Evolutionary conservation across 2,888 invertebrate genomes (phyloP).

Genomic region (Cremastinae sp.): DNA sequence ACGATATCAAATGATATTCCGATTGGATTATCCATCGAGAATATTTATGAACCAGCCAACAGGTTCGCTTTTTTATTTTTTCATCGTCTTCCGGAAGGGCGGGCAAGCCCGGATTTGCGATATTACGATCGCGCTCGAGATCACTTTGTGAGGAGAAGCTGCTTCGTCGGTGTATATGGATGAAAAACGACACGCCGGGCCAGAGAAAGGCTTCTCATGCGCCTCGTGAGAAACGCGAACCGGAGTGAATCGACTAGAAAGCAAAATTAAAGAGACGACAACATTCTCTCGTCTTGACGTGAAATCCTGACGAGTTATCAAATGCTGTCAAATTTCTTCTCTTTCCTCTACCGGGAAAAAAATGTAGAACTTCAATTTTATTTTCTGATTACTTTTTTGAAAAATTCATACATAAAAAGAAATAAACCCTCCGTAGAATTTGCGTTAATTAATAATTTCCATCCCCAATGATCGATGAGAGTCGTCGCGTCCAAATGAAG

Average conservation of each 20-base stretch:
- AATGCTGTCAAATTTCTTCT: slow-evolving; percentile 8
- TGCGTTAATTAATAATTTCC: too few relatives aligned
- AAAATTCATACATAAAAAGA: too few relatives aligned
- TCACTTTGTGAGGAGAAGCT: slow-evolving; percentile 61
- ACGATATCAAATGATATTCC: slow-evolving; percentile 54
- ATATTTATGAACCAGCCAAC: slow-evolving; percentile 54
- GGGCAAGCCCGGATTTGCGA: slow-evolving; percentile 22
- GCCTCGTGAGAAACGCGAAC: slow-evolving; percentile 15
- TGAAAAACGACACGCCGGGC: too few relatives aligned
- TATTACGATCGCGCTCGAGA: slow-evolving; percentile 63
- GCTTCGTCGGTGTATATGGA: neutral
- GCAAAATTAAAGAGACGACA: slow-evolving; percentile 22
- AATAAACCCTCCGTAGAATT: too few relatives aligned
- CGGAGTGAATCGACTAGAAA: slow-evolving; percentile 8
- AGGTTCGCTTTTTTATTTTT: slow-evolving; percentile 37
- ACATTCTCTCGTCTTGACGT: slow-evolving; percentile 1
- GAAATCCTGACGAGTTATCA: slow-evolving; percentile 50
- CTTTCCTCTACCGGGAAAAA: neutral
- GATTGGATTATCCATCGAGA: slow-evolving; percentile 51
- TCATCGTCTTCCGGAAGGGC: neutral
- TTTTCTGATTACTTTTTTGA: too few relatives aligned
- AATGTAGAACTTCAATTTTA: too few relatives aligned
- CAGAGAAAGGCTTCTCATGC: slow-evolving; percentile 10
- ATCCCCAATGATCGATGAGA: too few relatives aligned
- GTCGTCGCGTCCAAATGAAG: too few relatives aligned